These are phyloP conservation scores for Amphipyra berbera DNA, from an alignment of 2,888 invertebrate species.

Conservation along the genomic window DNA sequence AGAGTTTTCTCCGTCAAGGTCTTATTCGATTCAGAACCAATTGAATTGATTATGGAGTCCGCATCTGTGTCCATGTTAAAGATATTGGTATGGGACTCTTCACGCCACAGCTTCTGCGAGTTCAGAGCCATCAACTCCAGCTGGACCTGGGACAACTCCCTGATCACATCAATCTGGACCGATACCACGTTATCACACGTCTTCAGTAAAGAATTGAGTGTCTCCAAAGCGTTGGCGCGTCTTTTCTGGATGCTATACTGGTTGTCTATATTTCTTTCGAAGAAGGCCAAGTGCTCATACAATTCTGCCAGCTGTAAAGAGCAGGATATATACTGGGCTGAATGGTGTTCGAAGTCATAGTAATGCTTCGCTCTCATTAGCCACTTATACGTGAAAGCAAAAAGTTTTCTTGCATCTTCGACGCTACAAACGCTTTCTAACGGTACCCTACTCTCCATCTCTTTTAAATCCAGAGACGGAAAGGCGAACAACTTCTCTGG, in stretches of 20 bases:
- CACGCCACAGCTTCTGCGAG: constrained; percentile 88
- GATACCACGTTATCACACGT: constrained; percentile 86
- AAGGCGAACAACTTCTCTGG: constrained; percentile 75
- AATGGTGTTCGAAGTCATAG: constrained; percentile 90
- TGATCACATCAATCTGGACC: constrained; percentile 88
- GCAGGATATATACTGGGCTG: constrained; percentile 90
- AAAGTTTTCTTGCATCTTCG: constrained; percentile 87
- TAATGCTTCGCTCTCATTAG: constrained; percentile 89
- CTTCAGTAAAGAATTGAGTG: constrained; percentile 88
- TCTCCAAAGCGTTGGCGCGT: constrained; percentile 90
- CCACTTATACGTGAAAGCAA: constrained; percentile 90
- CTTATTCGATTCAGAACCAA: constrained; percentile 81
- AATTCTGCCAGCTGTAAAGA: constrained; percentile 91
- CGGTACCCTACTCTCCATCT: constrained; percentile 79
- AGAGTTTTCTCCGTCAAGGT: constrained; percentile 81
- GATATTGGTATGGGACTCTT: constrained; percentile 84
- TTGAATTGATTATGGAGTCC: constrained; percentile 81
- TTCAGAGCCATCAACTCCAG: constrained; percentile 91
- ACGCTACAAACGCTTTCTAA: constrained; percentile 70
- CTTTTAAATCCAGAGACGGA: constrained; percentile 77
- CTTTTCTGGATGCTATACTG: constrained; percentile 90
- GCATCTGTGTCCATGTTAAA: constrained; percentile 78
- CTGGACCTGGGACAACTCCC: constrained; percentile 91
- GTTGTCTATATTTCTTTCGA: constrained; percentile 92
- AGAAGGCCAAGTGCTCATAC: constrained; percentile 92